phyloP scores from a whole-genome alignment of 2,888 invertebrate species.

The Tinea trinotella region DNA sequence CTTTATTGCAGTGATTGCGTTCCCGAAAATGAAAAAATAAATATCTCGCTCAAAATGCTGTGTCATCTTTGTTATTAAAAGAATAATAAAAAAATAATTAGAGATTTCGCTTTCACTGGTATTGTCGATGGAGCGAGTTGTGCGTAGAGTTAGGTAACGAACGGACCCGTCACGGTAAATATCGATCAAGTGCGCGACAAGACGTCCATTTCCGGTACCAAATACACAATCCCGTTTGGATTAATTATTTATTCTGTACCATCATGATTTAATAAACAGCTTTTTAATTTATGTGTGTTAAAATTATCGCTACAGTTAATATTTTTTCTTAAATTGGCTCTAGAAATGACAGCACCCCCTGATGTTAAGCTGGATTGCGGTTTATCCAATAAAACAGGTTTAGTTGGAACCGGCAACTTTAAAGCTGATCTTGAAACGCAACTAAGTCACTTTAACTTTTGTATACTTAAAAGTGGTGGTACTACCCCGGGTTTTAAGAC shows the following conservation, averaged over 20 bases:
- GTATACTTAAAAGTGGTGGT: no score
- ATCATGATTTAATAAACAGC: slow-evolving; percentile 17
- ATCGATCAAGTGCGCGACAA: slow-evolving; percentile 51
- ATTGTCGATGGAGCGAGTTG: slow-evolving; percentile 28
- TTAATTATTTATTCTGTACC: slow-evolving; percentile 11
- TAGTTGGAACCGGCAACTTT: no score
- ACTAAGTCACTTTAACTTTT: no score
- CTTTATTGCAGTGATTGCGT: slow-evolving; percentile 33
- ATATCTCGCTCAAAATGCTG: slow-evolving; percentile 34
- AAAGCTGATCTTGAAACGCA: no score
- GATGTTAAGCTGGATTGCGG: no score
- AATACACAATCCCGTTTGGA: slow-evolving; percentile 4
- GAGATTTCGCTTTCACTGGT: slow-evolving; percentile 63
- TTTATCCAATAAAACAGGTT: no score
- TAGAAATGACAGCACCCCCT: no score
- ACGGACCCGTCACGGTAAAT: slow-evolving; percentile 45
- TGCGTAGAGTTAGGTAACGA: slow-evolving; percentile 58
- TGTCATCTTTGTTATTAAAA: slow-evolving; percentile 55
- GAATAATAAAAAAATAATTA: slow-evolving; percentile 52
- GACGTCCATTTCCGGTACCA: slow-evolving; percentile 39
- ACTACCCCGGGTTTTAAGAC: no score
- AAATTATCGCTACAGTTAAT: background rate
- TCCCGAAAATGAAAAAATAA: slow-evolving; percentile 4
- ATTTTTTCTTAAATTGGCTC: no score
- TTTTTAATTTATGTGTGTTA: slow-evolving; percentile 7